Base-by-base conservation (phyloP, 2,888 invertebrate species). In the Horisme vitalbata region DNA sequence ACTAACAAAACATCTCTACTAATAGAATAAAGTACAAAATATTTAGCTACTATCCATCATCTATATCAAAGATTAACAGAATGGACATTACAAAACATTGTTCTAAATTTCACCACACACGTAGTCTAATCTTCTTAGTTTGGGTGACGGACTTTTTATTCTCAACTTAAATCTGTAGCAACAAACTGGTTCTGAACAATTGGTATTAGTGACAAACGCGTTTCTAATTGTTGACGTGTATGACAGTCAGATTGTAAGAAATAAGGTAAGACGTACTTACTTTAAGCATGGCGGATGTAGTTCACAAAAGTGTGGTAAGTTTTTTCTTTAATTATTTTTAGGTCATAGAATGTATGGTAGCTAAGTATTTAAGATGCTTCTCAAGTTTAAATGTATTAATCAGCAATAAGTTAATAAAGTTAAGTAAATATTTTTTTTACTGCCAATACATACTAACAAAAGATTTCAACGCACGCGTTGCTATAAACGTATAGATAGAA, bases 51-150 rank as follows among this genome's bases (percentile, higher is more conserved):
- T 18, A 52, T 33, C 50, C 41, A 52, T 57, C 60, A 56, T 32
- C 38, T 43, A 44, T 38, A 41, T 52, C 52, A 52, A 14, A 52
- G 33, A 52, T 57, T 45, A 46, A 41, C 46, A 58, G 52, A 54
- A 47, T 44, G 18, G 46, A 48, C 50, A 46, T 41, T 35, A 23
- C 38, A 32, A 41, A 23, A 38, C 21, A 4, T 28, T 20, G 21
- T 41, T 41, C 30, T 35, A 12, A 59, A 63, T 61, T 62, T 62
- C 59, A 59, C 65, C 62, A 59, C 63, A 62, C 61, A 61, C 58
- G 56, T 49, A 38, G 48, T 38, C 43, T 59, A 58, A 63, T 59
- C 63, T 56, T 53, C 60, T 61, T 61, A n/a, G 60, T 21, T 39
- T 48, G 35, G 41, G 11, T 41, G 18, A 30, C 31, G 24, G 21